Percentiles rank a stretch among this genome's conserved stretches.
Conservation (phyloP, 1,140 invertebrate genomes). For the Phthorimaea operculella region DNA sequence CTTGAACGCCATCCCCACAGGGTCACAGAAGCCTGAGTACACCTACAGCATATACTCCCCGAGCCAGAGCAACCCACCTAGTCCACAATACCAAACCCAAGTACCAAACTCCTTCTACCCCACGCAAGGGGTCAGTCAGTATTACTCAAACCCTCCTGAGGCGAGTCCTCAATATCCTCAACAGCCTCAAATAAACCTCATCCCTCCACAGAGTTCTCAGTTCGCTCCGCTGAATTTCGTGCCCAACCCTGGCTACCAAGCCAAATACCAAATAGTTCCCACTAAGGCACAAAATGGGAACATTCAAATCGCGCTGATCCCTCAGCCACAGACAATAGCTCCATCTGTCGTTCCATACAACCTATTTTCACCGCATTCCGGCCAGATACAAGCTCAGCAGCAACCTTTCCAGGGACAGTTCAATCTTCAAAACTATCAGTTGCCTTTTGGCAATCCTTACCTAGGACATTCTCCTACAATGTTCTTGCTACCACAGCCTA, state of each 20-base stretch:
- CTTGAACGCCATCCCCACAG: conserved; percentile 48
- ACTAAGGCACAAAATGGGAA: conserved; percentile 36
- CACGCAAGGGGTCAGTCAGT: conserved; percentile 38
- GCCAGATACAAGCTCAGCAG: conserved; percentile 25
- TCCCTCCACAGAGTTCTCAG: conserved; percentile 31
- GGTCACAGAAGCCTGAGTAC: conserved; percentile 53
- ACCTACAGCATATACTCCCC: conserved; percentile 52
- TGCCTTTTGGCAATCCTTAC: conserved; percentile 30
- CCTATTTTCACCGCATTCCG: conserved; percentile 29
- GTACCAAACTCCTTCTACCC: conserved; percentile 53
- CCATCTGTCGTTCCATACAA: conserved; percentile 39
- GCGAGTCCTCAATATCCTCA: conserved; percentile 18
- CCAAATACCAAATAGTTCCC: conserved; percentile 49
- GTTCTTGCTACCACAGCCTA: conserved; percentile 46
- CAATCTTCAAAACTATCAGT: conserved; percentile 34
- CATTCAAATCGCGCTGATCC: conserved; percentile 46
- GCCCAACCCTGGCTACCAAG: conserved; percentile 49
- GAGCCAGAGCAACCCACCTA: conserved; percentile 28
- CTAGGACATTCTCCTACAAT: conserved; percentile 47
- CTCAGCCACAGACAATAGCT: conserved; percentile 28
- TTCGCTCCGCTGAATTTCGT: conserved; percentile 54
- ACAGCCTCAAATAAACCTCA: conserved; percentile 25
- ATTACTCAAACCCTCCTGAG: conserved; percentile 30
- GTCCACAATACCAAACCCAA: conserved; percentile 38
- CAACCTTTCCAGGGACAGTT: conserved; percentile 31